Evolutionary conservation across 2,113 vertebrate genomes (phyloP), one percentile per base, ranked within the genome.

Genomic region (Symphodus melops): DNA sequence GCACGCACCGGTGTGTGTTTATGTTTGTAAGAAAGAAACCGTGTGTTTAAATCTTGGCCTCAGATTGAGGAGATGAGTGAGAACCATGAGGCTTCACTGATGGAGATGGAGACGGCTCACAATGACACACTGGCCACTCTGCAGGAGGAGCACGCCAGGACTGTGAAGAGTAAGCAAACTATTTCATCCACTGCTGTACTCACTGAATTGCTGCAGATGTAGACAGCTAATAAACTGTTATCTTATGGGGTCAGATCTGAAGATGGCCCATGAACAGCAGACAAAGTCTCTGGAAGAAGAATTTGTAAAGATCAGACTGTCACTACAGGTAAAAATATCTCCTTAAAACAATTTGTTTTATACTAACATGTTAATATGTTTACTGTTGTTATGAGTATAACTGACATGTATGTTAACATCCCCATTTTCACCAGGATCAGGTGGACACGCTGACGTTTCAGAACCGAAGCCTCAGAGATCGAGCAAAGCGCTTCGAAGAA

Each of bases 401-500:
- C 13, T 54, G 20, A 66, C 11, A 23, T 3, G 8, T 58, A 23
- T 3, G 8, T 58, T 19, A 28, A 51, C 63, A 3, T 64, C 3
- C 25, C 2, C 81, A 0, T 4, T 55, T 5, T 58, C 16, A 16
- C 52, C 66, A 99, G 98, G 98, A 99, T 92, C 96, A 99, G 89
- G 97, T 98, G 86, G 97, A 99, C 94, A 99, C 95, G 0, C 94
- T 99, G 84, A 98, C 96, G 19, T 99, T 99, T 92, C 98, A 99
- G 93, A 98, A 97, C 70, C 95, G 96, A 8, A 95, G 95, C 86
- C 94, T 99, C 74, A 92, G 96, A 86, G 97, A 97, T 84, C 93
- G 97, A 77, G 98, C 98, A 44, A 96, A 96, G 36, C 94, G 97
- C 14, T 99, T 99, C 81, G 98, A 99, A 91, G 97, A 99, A 74